Conservation (phyloP, 2,113 vertebrate genomes). For the Dermatemys mawii region DNA sequence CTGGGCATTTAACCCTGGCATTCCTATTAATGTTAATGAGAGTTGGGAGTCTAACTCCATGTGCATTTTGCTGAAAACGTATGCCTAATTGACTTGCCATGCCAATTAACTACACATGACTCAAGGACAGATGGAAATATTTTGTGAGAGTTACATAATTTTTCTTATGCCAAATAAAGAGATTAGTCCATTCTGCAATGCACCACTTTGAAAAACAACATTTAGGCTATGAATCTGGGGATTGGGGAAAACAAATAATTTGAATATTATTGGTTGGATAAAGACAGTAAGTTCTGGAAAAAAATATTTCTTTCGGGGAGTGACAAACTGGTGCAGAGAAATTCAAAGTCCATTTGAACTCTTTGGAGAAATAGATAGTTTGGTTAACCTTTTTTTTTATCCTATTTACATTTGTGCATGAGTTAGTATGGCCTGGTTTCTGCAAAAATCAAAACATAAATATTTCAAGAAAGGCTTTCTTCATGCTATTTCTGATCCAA, state of each 20-base stretch:
- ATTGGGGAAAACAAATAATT: constrained; percentile 7
- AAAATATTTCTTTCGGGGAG: neutral
- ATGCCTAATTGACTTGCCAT: constrained; percentile 3
- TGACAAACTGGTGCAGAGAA: neutral
- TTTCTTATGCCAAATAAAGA: neutral
- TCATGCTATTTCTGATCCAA: neutral
- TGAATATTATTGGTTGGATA: neutral
- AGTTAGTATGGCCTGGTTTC: neutral
- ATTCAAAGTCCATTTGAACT: neutral
- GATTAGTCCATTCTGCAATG: neutral
- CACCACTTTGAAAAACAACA: neutral
- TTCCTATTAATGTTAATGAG: constrained; percentile 8
- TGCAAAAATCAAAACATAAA: neutral
- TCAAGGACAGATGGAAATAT: constrained; percentile 19
- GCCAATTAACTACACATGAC: constrained; percentile 34
- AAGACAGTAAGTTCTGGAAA: neutral
- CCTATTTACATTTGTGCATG: neutral
- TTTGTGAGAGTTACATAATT: constrained; percentile 26
- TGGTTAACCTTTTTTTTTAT: neutral
- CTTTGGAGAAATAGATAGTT: neutral
- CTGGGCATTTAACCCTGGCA: constrained; percentile 2
- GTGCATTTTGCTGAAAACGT: neutral
- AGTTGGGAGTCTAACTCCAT: constrained; percentile 6
- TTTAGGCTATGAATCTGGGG: neutral
- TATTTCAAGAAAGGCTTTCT: neutral